A percentile compares a stretch with the other conserved stretches of the same genome.
Evolutionary conservation across 2,888 invertebrate species (phyloP).

Genomic region (Rambutsinella grinnellia): DNA sequence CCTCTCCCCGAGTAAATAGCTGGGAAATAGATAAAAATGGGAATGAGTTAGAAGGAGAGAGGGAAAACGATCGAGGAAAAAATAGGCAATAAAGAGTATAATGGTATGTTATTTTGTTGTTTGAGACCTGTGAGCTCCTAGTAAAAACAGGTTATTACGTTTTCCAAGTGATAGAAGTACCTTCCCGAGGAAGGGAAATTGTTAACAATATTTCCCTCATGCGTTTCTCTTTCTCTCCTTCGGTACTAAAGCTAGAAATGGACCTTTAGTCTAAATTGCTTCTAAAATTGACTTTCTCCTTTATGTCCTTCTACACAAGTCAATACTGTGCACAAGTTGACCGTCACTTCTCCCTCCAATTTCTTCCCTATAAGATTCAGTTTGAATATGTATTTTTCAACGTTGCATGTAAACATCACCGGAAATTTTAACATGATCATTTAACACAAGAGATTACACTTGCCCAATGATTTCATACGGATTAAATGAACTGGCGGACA

Average conservation of each 20-base stretch:
- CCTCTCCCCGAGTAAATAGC: neutral
- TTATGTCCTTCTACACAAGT: slow-evolving; percentile 18
- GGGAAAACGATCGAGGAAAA: slow-evolving; percentile 40
- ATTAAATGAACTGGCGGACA: slow-evolving; percentile 34
- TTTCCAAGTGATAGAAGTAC: neutral
- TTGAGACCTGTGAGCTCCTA: slow-evolving; percentile 31
- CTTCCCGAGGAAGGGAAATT: neutral
- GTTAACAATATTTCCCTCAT: neutral
- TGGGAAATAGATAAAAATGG: slow-evolving; percentile 6
- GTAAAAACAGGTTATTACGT: slow-evolving; percentile 3
- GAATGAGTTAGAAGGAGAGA: slow-evolving; percentile 3
- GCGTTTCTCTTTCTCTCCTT: slow-evolving; percentile 8
- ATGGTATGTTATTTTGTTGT: slow-evolving; percentile 39
- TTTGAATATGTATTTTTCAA: too few species aligned
- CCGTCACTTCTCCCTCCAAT: neutral
- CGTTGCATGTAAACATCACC: neutral
- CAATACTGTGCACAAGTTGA: slow-evolving; percentile 6
- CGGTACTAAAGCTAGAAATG: slow-evolving; percentile 61
- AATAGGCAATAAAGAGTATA: slow-evolving; percentile 54
- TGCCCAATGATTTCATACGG: slow-evolving; percentile 20
- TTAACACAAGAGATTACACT: too few species aligned
- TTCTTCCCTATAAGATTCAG: too few species aligned
- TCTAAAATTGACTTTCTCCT: slow-evolving; percentile 61
- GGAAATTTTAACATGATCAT: neutral
- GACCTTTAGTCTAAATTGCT: slow-evolving; percentile 63